Evolutionary conservation across 2,797 vertebrate species (phyloP), one percentile per base, ranked within the genome.

Genomic region (Sylvilagus floridanus): DNA sequence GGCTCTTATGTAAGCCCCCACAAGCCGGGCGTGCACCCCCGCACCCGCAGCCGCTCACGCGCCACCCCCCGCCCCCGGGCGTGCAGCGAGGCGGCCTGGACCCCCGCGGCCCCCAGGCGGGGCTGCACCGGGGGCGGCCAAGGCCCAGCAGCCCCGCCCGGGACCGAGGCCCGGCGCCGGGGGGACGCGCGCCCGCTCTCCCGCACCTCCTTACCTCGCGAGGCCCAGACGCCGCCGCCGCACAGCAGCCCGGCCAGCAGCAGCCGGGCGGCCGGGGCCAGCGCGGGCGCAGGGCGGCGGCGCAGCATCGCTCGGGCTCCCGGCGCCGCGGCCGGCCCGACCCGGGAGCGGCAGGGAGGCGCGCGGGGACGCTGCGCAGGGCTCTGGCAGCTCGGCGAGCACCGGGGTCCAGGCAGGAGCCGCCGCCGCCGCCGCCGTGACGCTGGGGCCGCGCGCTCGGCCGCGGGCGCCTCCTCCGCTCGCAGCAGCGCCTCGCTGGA

Each of bases 281-380:
- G 93, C 86, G 94, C 85, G 91, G 92, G 93, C 89, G 93, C 95
- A 14, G 95, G 32, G 92, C 94, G 91, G 92, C 94, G 91, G 95
- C 95, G 93, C 88, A 37, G 97, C 97, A 97, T 97, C 96, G 85
- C 73, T 83, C 88, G 66, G 96, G 65, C 89, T 89, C 94, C 62
- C 52, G 79, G 91, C 92, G 94, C 96, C 90, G 86, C 91, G 73
- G 79, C 91, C 91, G 82, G 87, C 86, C 84, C 76, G 60, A 10
- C 87, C 73, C 96, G 86, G 84, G 89, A 92, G 78, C 87, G 30
- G 68, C 77, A n/a, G 63, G 52, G 79, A 84, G 50, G 66, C 60
- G 93, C 76, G 92, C 78, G 75, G 78, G 88, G 47, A 77, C 42
- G 93, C 90, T 32, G 17, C 42, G 75, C 71, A 60, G 78, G 26